These are phyloP conservation scores for Pontoporia blainvillei DNA, from an alignment of 2,113 vertebrate species.

Conservation along the genomic window DNA sequence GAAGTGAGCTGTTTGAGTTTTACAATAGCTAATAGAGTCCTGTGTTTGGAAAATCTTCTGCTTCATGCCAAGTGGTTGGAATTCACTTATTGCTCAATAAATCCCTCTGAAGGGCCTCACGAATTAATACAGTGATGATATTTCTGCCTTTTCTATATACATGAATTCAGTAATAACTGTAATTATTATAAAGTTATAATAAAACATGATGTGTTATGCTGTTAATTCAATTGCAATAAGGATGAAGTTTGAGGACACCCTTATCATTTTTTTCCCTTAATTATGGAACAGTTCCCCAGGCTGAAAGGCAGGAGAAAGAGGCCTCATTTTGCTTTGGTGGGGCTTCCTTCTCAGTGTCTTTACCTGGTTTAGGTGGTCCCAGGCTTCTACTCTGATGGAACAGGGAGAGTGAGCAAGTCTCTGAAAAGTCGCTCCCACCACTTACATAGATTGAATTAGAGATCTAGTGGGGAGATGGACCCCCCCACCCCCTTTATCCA, in stretches of 20 bases:
- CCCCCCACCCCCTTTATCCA: not conserved
- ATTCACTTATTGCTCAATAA: constrained; percentile 67
- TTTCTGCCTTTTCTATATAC: constrained; percentile 79
- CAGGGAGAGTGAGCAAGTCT: not conserved
- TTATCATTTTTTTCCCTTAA: constrained; percentile 9
- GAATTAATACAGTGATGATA: constrained; percentile 76
- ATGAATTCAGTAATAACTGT: constrained; percentile 80
- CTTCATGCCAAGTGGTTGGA: constrained; percentile 51
- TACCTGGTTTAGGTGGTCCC: not conserved
- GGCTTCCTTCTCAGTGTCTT: not conserved
- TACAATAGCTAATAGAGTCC: not conserved
- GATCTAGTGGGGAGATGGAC: not conserved
- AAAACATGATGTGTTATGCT: constrained; percentile 79
- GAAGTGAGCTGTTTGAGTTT: not conserved
- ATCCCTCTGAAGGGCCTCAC: constrained; percentile 59
- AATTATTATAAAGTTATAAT: constrained; percentile 84
- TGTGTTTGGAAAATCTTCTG: constrained; percentile 1
- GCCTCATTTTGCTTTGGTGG: not conserved
- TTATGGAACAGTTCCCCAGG: not conserved
- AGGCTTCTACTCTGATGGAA: not conserved
- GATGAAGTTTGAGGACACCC: constrained; percentile 74
- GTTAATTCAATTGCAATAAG: constrained; percentile 78
- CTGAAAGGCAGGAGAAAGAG: not conserved
- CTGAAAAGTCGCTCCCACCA: not conserved
- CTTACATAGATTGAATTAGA: not conserved